Base-by-base conservation (phyloP, 2,113 vertebrate genomes). In the Chionodraco myersi region DNA sequence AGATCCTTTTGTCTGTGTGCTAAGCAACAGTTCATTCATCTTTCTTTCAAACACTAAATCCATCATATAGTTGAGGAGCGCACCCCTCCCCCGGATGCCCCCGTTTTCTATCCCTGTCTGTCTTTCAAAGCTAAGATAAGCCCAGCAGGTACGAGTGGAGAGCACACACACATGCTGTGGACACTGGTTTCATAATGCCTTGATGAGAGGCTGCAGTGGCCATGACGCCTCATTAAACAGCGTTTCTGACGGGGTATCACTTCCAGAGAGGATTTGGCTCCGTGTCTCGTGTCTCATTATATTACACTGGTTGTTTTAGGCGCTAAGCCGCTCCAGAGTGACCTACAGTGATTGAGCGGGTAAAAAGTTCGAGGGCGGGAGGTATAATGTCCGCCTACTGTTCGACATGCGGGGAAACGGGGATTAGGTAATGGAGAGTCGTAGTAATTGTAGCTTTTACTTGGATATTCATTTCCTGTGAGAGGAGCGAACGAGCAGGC, bases 111-210 rank as follows among this genome's bases (percentile, higher is more conserved):
- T 66, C 71, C 69, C 52, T 53, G 10, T 67, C 61, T 65, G 54
- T 81, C 58, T 10, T 67, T 82, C 60, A 45, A 72, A 80, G 81
- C 89, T 87, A 86, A 85, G 89, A 86, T 78, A 83, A 85, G 76
- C 58, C 26, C 75, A 58, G 81, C 76, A 72, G 79, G 79, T 85
- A 73, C 12, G 15, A 1, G 59, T 26, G 41, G 70, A 82, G 62
- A 72, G 54, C 47, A 59, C 53, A 65, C 44, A 69, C 56, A 75
- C 44, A 74, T 23, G 58, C 61, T 47, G 5, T 1, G 47, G 13
- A 16, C 7, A 72, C 45, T 57, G 61, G 85, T 71, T 87, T 87
- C 69, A 71, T 86, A 73, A 69, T 10, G 68, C 80, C 30, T 83
- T n/a, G 18, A 79, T 69, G 66, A 70, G 75, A 9, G 57, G 61